A percentile compares a stretch with the other conserved stretches of the same genome.
Evolutionary conservation across 2,797 vertebrate genomes (phyloP).

Genomic region (Catamblyrhynchus diadema): DNA sequence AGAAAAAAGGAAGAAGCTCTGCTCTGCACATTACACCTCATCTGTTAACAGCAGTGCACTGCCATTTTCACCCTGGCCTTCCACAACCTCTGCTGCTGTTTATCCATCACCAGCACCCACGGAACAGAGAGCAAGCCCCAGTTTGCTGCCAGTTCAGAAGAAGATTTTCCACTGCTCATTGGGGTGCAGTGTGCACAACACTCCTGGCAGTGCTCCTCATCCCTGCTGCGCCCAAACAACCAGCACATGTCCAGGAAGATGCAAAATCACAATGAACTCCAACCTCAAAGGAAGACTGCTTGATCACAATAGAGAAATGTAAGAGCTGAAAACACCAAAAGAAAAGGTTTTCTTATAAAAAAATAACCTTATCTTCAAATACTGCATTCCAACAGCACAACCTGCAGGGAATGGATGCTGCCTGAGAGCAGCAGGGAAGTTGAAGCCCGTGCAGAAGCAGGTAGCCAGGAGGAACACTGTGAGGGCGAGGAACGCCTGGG

Average conservation of each 20-base stretch:
- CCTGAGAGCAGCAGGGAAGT: conserved; percentile 12
- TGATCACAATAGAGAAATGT: not conserved
- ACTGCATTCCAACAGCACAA: not conserved
- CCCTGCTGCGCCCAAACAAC: not conserved
- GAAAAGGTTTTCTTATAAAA: not conserved
- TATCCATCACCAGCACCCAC: not conserved
- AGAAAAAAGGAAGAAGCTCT: conserved; percentile 44
- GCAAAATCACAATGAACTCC: not conserved
- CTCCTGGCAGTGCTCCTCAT: not conserved
- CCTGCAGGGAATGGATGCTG: not conserved
- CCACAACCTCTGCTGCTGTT: not conserved
- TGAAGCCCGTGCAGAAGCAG: not conserved
- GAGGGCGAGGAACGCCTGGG: not conserved
- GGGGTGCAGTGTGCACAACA: fast-evolving
- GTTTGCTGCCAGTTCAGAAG: not conserved
- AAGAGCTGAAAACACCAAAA: not conserved
- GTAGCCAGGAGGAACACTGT: not conserved
- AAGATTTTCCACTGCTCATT: not conserved
- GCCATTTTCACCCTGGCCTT: not conserved
- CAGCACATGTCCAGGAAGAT: not conserved
- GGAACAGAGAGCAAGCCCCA: not conserved
- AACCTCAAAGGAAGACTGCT: not conserved
- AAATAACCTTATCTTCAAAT: not conserved
- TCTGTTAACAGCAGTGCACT: not conserved
- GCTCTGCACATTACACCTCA: not conserved